Evolutionary conservation across 2,797 vertebrate genomes (phyloP).

Genomic region (Centroberyx gerrardi): DNA sequence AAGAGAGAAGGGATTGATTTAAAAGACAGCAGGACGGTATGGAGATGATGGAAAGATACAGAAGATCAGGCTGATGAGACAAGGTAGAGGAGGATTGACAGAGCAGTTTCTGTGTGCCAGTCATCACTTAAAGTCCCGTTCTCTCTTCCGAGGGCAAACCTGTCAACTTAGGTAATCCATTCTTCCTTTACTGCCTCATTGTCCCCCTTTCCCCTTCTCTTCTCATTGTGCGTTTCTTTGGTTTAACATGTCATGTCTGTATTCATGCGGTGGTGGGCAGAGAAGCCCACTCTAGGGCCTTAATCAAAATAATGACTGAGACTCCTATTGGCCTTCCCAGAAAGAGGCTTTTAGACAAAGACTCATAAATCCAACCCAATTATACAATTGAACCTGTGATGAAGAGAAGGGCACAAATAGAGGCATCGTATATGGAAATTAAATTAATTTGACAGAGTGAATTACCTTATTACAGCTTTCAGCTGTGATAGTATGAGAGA

Average conservation of each 20-base stretch:
- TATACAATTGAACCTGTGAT: slow-evolving; percentile 57
- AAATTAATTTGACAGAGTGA: slow-evolving; percentile 75
- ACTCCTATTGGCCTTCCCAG: slow-evolving; percentile 59
- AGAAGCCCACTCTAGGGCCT: slow-evolving; percentile 49
- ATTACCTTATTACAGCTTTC: slow-evolving; percentile 69
- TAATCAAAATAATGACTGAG: slow-evolving; percentile 77
- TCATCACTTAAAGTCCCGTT: slow-evolving; percentile 43
- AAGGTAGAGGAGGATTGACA: slow-evolving; percentile 28
- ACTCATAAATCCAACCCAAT: slow-evolving; percentile 73
- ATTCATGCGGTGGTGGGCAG: slow-evolving; percentile 54
- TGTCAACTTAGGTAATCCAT: slow-evolving; percentile 41
- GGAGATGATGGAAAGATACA: slow-evolving; percentile 25
- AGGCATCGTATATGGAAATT: slow-evolving; percentile 63
- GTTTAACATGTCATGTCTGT: slow-evolving; percentile 51
- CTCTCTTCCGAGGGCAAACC: slow-evolving; percentile 28
- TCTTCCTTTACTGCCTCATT: slow-evolving; percentile 29
- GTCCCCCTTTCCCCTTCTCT: background rate
- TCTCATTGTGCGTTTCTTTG: slow-evolving; percentile 1
- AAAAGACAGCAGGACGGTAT: slow-evolving; percentile 31
- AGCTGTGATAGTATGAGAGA: slow-evolving; percentile 54
- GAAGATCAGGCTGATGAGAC: slow-evolving; percentile 30
- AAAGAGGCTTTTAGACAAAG: slow-evolving; percentile 72
- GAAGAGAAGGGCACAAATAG: slow-evolving; percentile 59
- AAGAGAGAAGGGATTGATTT: slow-evolving; percentile 53
- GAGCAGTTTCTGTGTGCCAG: slow-evolving; percentile 22